Conservation (phyloP, 1,140 invertebrate genomes). For the Zaprionus lachaisei region DNA sequence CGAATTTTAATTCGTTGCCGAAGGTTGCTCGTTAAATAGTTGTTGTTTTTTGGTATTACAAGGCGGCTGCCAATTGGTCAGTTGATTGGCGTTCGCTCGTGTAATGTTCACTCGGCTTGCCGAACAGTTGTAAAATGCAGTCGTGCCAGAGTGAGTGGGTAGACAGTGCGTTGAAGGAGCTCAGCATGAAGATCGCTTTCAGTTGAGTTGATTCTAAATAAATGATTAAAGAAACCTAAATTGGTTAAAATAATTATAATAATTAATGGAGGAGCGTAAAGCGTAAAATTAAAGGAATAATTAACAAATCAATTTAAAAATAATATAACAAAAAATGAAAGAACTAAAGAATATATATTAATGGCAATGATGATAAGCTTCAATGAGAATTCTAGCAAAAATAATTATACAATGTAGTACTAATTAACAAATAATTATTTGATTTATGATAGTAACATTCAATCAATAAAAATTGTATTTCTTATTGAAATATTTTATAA, state of each 20-base stretch:
- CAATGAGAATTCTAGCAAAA: too few species aligned
- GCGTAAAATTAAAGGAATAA: too few species aligned
- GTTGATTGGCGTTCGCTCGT: not conserved
- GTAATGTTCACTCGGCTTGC: not conserved
- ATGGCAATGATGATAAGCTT: too few species aligned
- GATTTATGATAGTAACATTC: too few species aligned
- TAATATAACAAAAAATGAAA: too few species aligned
- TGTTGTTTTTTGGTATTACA: conserved; percentile 16
- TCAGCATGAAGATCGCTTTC: not conserved
- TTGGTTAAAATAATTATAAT: not conserved
- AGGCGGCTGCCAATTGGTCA: conserved; percentile 34
- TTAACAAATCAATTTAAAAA: too few species aligned
- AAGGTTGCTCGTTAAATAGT: conserved; percentile 36
- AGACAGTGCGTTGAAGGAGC: not conserved
- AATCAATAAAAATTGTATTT: too few species aligned
- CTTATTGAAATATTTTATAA: too few species aligned
- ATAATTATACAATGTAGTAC: too few species aligned
- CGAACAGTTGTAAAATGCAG: not conserved
- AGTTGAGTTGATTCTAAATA: not conserved
- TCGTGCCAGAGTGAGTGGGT: not conserved
- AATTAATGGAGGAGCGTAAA: not conserved
- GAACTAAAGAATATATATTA: too few species aligned
- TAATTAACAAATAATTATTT: too few species aligned
- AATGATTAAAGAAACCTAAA: not conserved
- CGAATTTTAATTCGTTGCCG: conserved; percentile 77